These are phyloP conservation scores for Lepidocolaptes lacrymiger DNA, from an alignment of 2,797 vertebrate species.

Conservation along the genomic window DNA sequence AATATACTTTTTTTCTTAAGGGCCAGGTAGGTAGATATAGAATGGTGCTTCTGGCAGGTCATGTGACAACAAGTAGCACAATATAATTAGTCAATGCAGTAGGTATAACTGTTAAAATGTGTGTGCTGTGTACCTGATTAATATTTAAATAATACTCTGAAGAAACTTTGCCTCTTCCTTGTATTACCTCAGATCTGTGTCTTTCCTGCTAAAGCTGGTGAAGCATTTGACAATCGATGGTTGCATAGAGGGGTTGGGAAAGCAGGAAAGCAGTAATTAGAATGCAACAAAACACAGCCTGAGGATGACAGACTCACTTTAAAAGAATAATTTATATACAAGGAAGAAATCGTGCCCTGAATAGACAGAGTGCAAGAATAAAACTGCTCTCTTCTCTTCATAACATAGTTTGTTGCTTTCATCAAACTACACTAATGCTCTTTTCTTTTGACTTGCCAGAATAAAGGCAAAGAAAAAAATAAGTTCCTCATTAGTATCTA, in stretches of 20 bases:
- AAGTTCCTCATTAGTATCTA: neutral
- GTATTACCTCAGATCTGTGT: neutral
- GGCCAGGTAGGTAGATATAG: neutral
- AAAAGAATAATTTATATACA: conserved; percentile 29
- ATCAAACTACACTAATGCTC: neutral
- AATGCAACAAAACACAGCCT: neutral
- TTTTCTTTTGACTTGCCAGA: conserved; percentile 20
- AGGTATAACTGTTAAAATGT: neutral
- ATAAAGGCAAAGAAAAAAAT: neutral
- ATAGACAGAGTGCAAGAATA: neutral
- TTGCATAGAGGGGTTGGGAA: accelerated
- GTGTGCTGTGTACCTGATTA: neutral
- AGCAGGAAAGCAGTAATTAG: neutral
- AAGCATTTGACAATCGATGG: neutral
- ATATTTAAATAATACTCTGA: neutral
- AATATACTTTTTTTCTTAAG: neutral
- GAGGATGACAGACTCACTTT: conserved; percentile 6
- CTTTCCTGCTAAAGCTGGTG: neutral
- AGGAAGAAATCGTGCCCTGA: neutral
- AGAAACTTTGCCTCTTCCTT: neutral
- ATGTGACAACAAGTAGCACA: neutral
- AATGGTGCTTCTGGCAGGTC: neutral
- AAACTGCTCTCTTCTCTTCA: neutral
- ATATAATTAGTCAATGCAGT: neutral
- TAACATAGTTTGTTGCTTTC: neutral